These are phyloP conservation scores for Nymphalis urticae DNA, from an alignment of 2,888 invertebrate species.

Conservation along the genomic window DNA sequence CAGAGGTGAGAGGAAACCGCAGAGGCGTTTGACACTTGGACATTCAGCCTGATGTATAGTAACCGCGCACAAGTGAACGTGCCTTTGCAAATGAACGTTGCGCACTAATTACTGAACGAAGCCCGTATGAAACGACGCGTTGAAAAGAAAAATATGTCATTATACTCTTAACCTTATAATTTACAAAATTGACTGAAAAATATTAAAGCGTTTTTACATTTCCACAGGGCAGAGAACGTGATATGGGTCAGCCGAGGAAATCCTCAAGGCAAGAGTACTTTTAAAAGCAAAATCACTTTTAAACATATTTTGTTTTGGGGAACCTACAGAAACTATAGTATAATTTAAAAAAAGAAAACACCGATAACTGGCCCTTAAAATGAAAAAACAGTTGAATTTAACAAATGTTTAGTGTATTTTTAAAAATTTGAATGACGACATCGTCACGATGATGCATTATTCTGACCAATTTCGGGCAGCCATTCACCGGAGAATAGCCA, in stretches of 20 bases:
- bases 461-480: no score
- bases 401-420: no score
- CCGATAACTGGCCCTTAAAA: no score
- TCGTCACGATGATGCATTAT: no score
- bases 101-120: conserved; percentile 13
- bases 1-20: neutral
- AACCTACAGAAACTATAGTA: no score
- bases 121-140: conserved; percentile 8
- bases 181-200: conserved; percentile 11
- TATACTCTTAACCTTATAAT: conserved; percentile 13
- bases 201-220: neutral
- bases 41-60: neutral
- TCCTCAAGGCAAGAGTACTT: no score
- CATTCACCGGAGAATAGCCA: no score
- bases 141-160: conserved; percentile 12
- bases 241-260: neutral
- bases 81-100: conserved; percentile 2
- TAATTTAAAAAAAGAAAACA: no score
- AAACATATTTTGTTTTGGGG: no score
- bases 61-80: conserved; percentile 10
- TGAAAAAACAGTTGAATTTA: no score
- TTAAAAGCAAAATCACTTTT: no score
- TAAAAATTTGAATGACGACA: no score
- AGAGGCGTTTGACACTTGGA: neutral
- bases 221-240: neutral